Percentiles rank a stretch among this genome's conserved stretches.
phyloP scores from a whole-genome alignment of 1,140 invertebrate species.

The Pseudomyrmex concolor region DNA sequence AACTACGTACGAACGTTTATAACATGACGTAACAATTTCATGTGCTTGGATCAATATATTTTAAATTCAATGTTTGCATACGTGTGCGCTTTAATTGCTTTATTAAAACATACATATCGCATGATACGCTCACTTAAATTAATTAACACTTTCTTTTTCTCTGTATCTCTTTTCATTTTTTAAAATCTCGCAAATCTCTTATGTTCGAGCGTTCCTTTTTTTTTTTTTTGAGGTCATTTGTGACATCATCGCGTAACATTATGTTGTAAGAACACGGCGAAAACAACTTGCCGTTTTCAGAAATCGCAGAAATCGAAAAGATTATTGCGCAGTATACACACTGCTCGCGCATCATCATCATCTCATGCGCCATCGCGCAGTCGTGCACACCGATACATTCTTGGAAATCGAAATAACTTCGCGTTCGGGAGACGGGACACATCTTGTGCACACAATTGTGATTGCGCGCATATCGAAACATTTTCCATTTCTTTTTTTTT shows the following conservation, averaged over 20 bases:
- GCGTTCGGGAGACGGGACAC: conserved; percentile 7
- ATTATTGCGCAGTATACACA: conserved; percentile 34
- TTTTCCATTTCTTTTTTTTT: conserved; percentile 42
- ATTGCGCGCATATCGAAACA: conserved; percentile 7
- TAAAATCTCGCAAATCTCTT: neutral
- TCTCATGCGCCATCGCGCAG: neutral
- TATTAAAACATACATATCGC: neutral
- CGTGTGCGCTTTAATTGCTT: neutral
- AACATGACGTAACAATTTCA: neutral
- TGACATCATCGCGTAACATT: conserved; percentile 16
- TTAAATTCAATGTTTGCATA: no score
- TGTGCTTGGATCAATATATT: no score
- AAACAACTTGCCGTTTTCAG: conserved; percentile 28
- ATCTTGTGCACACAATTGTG: neutral
- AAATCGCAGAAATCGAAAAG: conserved; percentile 46
- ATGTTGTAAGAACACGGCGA: conserved; percentile 28
- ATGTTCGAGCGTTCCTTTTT: neutral
- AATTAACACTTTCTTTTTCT: neutral
- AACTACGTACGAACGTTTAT: neutral
- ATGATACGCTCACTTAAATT: neutral
- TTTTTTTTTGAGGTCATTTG: conserved; percentile 26
- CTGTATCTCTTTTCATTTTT: neutral
- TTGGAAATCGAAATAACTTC: conserved; percentile 45
- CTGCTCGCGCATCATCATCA: neutral
- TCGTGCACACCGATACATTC: conserved; percentile 7